Conservation (phyloP, 2,888 invertebrate species). For the Ypsolopha scabrella region DNA sequence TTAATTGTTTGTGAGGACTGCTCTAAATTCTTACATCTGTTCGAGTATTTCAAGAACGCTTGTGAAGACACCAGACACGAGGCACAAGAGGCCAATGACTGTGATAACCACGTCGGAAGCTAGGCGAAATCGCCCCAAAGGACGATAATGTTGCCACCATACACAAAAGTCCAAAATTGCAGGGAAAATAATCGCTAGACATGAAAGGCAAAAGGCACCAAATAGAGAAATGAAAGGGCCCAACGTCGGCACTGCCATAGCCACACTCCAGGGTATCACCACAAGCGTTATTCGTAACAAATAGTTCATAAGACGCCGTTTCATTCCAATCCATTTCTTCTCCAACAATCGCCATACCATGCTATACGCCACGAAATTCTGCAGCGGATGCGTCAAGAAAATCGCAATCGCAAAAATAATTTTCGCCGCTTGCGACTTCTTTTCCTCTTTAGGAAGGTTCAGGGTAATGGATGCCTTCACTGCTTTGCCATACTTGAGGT, state of each 20-base stretch:
- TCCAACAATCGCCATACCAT: conserved; percentile 73
- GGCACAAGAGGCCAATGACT: conserved; percentile 20
- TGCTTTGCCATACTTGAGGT: conserved; percentile 80
- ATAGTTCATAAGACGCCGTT: conserved; percentile 19
- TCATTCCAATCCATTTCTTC: conserved; percentile 25
- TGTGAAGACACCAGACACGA: conserved; percentile 32
- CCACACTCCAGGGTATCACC: conserved; percentile 47
- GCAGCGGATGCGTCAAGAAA: conserved; percentile 86
- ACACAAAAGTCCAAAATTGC: conserved; percentile 65
- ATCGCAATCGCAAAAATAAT: conserved; percentile 76
- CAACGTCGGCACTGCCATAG: conserved; percentile 79
- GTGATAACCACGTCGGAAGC: conserved; percentile 27
- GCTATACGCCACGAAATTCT: conserved; percentile 89
- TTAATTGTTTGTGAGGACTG: no score
- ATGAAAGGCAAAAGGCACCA: conserved; percentile 89
- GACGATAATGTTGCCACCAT: conserved; percentile 21
- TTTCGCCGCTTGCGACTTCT: conserved; percentile 74
- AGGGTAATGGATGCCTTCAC: conserved; percentile 86
- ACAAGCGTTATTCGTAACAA: conserved; percentile 25
- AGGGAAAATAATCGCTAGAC: conserved; percentile 87
- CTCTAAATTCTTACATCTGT: not conserved
- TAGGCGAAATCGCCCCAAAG: conserved; percentile 17
- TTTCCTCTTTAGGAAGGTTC: conserved; percentile 75
- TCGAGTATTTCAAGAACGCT: conserved; percentile 29
- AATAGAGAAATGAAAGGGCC: conserved; percentile 82